phyloP scores from a whole-genome alignment of 2,888 invertebrate genomes.

The Mythimna ferrago region DNA sequence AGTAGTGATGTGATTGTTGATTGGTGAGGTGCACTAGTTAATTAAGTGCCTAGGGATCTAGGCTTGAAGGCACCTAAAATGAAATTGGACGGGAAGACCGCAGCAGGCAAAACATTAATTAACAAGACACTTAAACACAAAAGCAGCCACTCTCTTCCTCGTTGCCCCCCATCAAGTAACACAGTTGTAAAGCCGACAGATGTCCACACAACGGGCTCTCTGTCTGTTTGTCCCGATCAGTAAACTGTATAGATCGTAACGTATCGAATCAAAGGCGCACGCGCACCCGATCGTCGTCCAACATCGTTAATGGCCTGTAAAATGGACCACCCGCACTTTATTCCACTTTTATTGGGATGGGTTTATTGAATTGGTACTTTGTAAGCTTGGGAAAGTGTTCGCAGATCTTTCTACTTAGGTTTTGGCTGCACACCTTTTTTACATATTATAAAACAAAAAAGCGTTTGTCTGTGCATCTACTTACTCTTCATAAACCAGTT shows the following conservation, averaged over 20 bases:
- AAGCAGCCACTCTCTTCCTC: conserved; percentile 24
- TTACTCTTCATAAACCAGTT: too few relatives aligned
- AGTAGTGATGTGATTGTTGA: too few relatives aligned
- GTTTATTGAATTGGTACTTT: conserved; percentile 46
- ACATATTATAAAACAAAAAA: too few relatives aligned
- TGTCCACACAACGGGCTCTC: conserved; percentile 60
- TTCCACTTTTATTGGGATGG: conserved; percentile 48
- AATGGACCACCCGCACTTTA: conserved; percentile 75
- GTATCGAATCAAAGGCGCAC: conserved; percentile 61
- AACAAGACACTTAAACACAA: conserved; percentile 21
- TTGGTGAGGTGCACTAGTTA: too few relatives aligned
- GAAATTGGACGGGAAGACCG: too few relatives aligned
- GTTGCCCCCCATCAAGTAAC: conserved; percentile 48
- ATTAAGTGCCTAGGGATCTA: too few relatives aligned
- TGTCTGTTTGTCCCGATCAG: conserved; percentile 59
- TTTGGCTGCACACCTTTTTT: background rate
- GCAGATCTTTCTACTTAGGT: background rate
- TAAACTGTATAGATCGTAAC: conserved; percentile 68
- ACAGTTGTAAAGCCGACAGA: conserved; percentile 59
- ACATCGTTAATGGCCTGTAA: conserved; percentile 71
- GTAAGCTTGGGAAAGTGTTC: conserved; percentile 17
- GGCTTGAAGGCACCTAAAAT: too few relatives aligned
- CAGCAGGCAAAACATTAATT: too few relatives aligned
- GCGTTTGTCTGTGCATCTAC: too few relatives aligned
- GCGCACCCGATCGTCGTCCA: conserved; percentile 62